These are phyloP conservation scores for Hippocampus barbouri DNA, from an alignment of 2,113 vertebrate genomes.

Conservation along the genomic window DNA sequence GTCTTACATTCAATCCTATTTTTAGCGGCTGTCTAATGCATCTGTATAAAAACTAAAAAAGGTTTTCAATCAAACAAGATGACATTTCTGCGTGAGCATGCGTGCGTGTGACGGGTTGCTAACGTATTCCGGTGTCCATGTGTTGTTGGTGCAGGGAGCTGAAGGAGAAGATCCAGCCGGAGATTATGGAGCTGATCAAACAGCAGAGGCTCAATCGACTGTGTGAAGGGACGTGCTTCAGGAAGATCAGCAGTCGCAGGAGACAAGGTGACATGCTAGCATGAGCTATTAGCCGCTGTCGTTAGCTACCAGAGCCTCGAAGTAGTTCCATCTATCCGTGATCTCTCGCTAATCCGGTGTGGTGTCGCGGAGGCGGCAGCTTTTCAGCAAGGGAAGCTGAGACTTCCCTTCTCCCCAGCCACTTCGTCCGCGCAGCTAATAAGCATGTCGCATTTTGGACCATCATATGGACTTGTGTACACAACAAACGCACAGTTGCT, in stretches of 20 bases:
- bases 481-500: conserved; percentile 7
- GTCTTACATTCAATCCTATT: no score
- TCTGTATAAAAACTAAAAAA: no score
- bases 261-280: conserved; percentile 81
- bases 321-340: no score
- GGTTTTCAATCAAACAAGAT: not conserved
- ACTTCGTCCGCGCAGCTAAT: not conserved
- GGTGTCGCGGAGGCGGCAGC: no score
- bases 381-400: no score
- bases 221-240: conserved; percentile 97
- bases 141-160: conserved; percentile 80
- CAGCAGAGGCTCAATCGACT: conserved; percentile 96
- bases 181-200: conserved; percentile 98
- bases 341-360: no score
- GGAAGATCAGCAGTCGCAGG: conserved; percentile 94
- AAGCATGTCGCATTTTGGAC: no score
- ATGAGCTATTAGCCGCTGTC: not conserved
- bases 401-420: no score
- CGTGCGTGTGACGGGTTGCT: not conserved
- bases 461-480: conserved; percentile 6
- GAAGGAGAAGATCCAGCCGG: conserved; percentile 98
- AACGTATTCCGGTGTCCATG: not conserved
- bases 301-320: no score
- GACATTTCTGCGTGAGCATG: not conserved
- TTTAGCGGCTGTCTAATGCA: no score